Base-by-base conservation (phyloP, 1,140 invertebrate genomes). In the Achatina immaculata region DNA sequence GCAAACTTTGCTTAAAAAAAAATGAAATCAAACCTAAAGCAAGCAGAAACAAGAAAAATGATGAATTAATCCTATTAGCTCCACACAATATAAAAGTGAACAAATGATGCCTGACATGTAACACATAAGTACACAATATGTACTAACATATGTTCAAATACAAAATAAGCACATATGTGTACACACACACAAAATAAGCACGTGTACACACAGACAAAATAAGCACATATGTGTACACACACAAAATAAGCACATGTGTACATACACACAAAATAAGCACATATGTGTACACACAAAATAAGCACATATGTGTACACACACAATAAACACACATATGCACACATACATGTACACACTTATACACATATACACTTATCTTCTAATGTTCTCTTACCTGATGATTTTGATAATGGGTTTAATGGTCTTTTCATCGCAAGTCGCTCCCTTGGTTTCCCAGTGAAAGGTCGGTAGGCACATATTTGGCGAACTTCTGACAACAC, bases 401-500 rank as follows among this genome's bases (percentile, higher is more conserved):
- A 68, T 42, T 78, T 72, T 1, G 55, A 71, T 11, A 14, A 40
- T n/a, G 24, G 24, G 4, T 48, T 24, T 2, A 45, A 55, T 16
- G 9, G 14, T 24, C 28, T n/a, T 1, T 24, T 40, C 19, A 28
- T 1, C 16, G 38, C 36, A 3, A n/a, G 38, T 62, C 28, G 7
- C n/a, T 58, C 74, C 74, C 42, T 72, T 34, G 62, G 72, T 38
- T 81, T 77, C 42, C 66, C 78, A 24, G 48, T 81, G 24, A 58
- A 36, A 0, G 77, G 21, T 19, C 81, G 62, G 80, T 81, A 82
- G 19, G 78, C 78, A 38, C 65, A 74, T 28, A 82, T 81, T 14
- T 83, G 43, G 40, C 79, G 51, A 28, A 79, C 75, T 62, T 83
- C 82, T 82, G 81, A n/a, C 9, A 28, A 62, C 7, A 7, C 7